Conservation (phyloP, 2,113 vertebrate species). For the Todiramphus saurophagus region DNA sequence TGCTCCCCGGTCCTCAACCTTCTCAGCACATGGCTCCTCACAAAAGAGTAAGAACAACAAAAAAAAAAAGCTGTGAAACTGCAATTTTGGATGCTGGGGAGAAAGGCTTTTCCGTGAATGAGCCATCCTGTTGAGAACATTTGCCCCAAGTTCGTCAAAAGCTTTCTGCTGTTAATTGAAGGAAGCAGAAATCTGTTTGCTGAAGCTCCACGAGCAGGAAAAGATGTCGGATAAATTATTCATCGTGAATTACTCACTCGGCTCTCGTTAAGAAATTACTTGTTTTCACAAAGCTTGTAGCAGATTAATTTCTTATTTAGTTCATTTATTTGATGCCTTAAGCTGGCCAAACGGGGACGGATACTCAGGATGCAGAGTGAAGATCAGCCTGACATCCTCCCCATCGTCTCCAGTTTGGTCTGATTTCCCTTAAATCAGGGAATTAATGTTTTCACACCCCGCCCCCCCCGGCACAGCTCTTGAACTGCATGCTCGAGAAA, state of each 20-base stretch:
- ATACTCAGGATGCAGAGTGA: not conserved
- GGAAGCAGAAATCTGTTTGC: not conserved
- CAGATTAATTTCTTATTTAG: not conserved
- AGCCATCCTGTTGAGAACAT: not conserved
- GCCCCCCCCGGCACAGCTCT: accelerated
- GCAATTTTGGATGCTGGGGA: not conserved
- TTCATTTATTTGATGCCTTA: not conserved
- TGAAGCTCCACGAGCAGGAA: not conserved
- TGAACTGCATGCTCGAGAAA: not conserved
- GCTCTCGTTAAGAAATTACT: not conserved
- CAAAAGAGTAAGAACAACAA: not conserved
- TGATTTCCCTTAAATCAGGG: not conserved
- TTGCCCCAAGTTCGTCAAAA: not conserved
- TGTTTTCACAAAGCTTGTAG: not conserved
- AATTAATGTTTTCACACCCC: not conserved
- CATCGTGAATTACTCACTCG: not conserved
- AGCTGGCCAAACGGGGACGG: not conserved
- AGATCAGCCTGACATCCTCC: not conserved
- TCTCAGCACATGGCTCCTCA: not conserved
- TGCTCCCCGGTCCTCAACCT: not conserved
- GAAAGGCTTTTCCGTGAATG: not conserved
- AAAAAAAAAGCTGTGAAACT: not conserved
- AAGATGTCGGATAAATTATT: not conserved
- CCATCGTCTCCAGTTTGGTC: not conserved
- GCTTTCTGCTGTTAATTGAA: not conserved